A percentile compares a stretch with the other conserved stretches of the same genome.
Evolutionary conservation across 2,113 vertebrate genomes (phyloP).

Genomic region (Alexandromys fortis): DNA sequence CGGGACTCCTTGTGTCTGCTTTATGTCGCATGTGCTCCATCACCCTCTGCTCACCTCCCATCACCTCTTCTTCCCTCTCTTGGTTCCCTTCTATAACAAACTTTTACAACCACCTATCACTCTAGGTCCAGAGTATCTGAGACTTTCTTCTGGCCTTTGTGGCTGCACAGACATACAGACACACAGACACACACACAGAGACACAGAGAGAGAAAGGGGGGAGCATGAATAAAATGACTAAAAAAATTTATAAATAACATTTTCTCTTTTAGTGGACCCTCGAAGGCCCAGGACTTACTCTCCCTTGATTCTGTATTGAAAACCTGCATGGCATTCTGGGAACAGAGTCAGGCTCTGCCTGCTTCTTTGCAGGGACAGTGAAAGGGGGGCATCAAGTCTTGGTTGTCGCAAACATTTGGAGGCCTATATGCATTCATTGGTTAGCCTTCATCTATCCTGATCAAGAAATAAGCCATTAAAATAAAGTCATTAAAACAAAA

Average conservation of each 20-base stretch:
- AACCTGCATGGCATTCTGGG: neutral
- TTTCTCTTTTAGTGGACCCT: neutral
- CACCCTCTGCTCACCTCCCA: neutral
- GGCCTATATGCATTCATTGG: neutral
- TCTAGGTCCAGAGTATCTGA: neutral
- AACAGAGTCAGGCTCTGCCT: neutral
- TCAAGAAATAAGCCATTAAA: neutral
- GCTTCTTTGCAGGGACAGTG: neutral
- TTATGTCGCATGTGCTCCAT: neutral
- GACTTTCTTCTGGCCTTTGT: neutral
- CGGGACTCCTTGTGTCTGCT: neutral
- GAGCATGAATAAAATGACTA: neutral
- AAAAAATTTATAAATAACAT: neutral
- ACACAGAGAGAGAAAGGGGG: no score
- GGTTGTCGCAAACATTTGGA: neutral
- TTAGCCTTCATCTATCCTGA: neutral
- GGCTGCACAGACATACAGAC: neutral
- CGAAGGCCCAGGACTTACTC: neutral
- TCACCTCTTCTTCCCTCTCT: no score
- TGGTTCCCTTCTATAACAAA: neutral
- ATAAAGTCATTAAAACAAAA: constrained; percentile 5
- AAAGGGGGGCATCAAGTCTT: neutral
- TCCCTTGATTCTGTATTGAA: neutral
- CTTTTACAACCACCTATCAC: no score
- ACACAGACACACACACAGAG: neutral